phyloP scores from a whole-genome alignment of 2,797 vertebrate genomes.

The Intellagama lesueurii region DNA sequence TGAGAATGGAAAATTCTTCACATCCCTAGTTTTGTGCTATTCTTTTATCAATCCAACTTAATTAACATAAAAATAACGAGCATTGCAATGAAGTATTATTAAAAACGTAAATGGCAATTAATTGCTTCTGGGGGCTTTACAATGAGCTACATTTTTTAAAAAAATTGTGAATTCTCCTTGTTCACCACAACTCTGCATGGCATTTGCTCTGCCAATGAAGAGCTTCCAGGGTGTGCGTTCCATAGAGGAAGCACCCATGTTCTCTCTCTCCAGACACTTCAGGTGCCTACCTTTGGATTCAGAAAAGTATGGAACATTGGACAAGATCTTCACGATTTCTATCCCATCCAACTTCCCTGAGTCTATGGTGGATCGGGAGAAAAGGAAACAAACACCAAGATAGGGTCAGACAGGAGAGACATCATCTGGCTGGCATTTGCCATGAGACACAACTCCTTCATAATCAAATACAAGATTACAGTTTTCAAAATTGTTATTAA shows the following conservation, averaged over 20 bases:
- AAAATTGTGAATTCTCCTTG: neutral
- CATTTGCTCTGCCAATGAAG: neutral
- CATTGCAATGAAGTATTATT: neutral
- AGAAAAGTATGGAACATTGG: neutral
- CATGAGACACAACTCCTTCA: neutral
- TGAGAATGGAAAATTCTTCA: no score
- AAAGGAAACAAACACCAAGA: neutral
- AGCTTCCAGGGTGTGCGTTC: neutral
- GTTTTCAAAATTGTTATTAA: neutral
- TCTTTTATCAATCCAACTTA: neutral
- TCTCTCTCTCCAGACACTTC: neutral
- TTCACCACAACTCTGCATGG: neutral
- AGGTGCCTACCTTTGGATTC: constrained; percentile 20
- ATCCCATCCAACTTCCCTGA: constrained; percentile 16
- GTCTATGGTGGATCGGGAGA: neutral
- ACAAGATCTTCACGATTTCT: constrained; percentile 32
- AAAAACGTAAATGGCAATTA: neutral
- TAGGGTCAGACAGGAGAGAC: neutral
- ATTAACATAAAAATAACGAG: neutral
- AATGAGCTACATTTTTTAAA: neutral
- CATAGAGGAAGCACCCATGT: neutral
- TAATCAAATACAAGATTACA: neutral
- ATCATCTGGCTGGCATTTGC: neutral
- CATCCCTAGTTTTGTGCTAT: neutral
- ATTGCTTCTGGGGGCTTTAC: neutral